Base-by-base conservation (phyloP, 2,888 invertebrate species). In the Cephalotes varians region DNA sequence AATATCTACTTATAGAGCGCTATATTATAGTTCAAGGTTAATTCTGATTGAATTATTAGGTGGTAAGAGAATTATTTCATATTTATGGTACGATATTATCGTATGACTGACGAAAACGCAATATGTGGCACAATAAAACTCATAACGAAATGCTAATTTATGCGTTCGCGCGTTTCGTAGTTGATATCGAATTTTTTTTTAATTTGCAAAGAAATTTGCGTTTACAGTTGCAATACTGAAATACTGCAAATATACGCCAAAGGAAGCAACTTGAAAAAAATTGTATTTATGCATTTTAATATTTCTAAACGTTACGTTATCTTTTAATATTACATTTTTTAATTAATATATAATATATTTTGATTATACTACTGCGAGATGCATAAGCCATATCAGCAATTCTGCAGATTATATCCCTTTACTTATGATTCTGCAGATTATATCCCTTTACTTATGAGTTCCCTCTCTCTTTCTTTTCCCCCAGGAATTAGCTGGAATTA, bases 141-240 rank as follows among this genome's bases (percentile, higher is more conserved):
- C 69, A 69, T 69, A 79, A 79, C 34, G 34, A 79, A 47, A 79
- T 79, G 69, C n/a, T 79, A 69, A 79, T 69, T 18, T 69, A 79
- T 69, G 44, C 77, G 9, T 79, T 58, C n/a, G 69, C 77, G 34
- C 77, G 44, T n/a, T n/a, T n/a, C n/a, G n/a, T 65, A 56, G 67
- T 69, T 69, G 56, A 69, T 58, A 77, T 58, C 44, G 40, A 67
- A 67, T 54, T 51, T 65, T 44, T 40, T 76, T 65, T 44, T 1
- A 44, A 47, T 56, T 77, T 47, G 10, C n/a, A 56, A 69, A 47
- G 44, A 77, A 77, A 56, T 77, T 44, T 77, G 31, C 54, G 18
- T 77, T 15, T 7, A 10, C 67, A 40, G 21, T 69, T 79, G n/a
- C n/a, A 44, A 69, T 56, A 44, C n/a, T 44, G 56, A 18, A 69